Base-by-base conservation (phyloP, 1,140 invertebrate species). In the Drosophila auraria region DNA sequence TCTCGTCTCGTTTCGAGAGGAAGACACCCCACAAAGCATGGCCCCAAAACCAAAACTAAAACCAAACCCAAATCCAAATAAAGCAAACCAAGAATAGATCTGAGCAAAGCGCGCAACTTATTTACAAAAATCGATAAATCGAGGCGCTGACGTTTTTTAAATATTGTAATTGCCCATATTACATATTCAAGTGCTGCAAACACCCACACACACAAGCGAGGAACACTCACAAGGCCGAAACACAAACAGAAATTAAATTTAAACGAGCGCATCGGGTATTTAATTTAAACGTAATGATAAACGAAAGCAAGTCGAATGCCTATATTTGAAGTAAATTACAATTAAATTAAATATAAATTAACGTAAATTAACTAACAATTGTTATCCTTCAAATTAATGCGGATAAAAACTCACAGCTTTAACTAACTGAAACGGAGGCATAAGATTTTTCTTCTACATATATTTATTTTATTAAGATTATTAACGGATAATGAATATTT, bases 371-470 rank as follows among this genome's bases (percentile, higher is more conserved):
- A 81, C 64, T 82, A 82, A 62, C 70, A 84, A 83, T 84, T 84
- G 79, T 90, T 90, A 90, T 90, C 79, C 86, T 91, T 90, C 71
- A 79, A 80, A 86, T 91, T 90, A 86, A 86, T 90, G 86, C 86
- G 87, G 82, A 90, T 89, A 91, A 91, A 90, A 91, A 91, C 89
- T 91, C 89, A 91, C 89, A 91, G 89, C 89, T 91, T 91, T 91
- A 91, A 91, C 79, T 91, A 80, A 91, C 62, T 73, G 72, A 87
- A 91, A 83, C 81, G 80, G 78, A 91, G 82, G 86, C 87, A 90
- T 84, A 91, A 90, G 86, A 89, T 91, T 90, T 90, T 90, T 90
- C 86, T 90, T 90, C 86, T 90, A 90, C 71, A 90, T 90, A 90
- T 80, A 90, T 80, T 90, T 89, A 87, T 90, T 90, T 90, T 90